Conservation (phyloP, 2,888 invertebrate species). For the Pteria penguin region DNA sequence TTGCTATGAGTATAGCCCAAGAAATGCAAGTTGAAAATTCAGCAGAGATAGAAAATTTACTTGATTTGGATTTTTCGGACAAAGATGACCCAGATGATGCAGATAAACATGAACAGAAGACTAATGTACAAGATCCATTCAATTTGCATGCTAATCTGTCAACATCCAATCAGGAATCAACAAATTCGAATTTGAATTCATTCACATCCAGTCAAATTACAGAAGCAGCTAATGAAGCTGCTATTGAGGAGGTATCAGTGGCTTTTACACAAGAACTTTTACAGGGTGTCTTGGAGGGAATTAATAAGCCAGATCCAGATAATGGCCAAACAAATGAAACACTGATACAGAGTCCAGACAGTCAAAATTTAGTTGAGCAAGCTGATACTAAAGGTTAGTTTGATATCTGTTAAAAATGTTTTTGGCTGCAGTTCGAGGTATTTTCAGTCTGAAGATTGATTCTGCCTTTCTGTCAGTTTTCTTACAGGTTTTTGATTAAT, state of each 20-base stretch:
- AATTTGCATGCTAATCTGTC: background rate
- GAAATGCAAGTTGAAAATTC: slow-evolving; percentile 37
- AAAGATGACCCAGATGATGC: slow-evolving; percentile 5
- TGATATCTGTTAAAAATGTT: too few relatives aligned
- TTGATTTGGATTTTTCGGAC: slow-evolving; percentile 15
- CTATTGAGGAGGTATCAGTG: slow-evolving; percentile 58
- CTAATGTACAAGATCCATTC: background rate
- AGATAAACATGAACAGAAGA: slow-evolving; percentile 16
- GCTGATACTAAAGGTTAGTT: too few relatives aligned
- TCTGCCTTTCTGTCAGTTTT: too few relatives aligned
- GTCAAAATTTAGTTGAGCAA: too few relatives aligned
- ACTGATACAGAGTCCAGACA: too few relatives aligned
- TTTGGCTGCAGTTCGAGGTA: too few relatives aligned
- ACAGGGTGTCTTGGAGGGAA: slow-evolving; percentile 66
- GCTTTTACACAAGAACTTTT: slow-evolving; percentile 68
- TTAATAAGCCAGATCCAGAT: too few relatives aligned
- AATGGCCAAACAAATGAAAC: too few relatives aligned
- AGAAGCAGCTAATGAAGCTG: slow-evolving; percentile 41
- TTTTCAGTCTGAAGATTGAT: too few relatives aligned
- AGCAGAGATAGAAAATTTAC: background rate
- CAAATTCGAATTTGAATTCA: background rate
- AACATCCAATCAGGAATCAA: background rate
- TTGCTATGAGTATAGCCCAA: slow-evolving; percentile 50
- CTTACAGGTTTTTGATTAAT: too few relatives aligned
- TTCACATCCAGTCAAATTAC: background rate